These are phyloP conservation scores for Porites evermanni DNA, from an alignment of 92 coral and sea anemone genomes.

Conservation along the genomic window DNA sequence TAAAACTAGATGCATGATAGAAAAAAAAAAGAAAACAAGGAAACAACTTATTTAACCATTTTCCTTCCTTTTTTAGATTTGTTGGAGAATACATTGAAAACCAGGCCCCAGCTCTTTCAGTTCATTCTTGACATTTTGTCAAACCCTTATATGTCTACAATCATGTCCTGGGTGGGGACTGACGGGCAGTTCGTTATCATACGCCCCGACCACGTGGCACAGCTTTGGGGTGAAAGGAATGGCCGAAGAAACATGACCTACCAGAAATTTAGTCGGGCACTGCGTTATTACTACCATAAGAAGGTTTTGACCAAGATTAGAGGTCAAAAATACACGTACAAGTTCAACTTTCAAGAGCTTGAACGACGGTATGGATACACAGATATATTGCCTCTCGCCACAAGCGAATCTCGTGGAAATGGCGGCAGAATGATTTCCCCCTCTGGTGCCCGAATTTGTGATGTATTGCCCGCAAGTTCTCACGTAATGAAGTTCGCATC, in stretches of 20 bases:
- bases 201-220: background rate
- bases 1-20: too few relatives aligned
- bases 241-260: constrained; percentile 6
- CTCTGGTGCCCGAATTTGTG: background rate
- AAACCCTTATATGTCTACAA: background rate
- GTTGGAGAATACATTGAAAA: background rate
- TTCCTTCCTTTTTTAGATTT: background rate
- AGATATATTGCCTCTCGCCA: background rate
- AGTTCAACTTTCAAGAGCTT: background rate
- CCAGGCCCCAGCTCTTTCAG: constrained; percentile 1
- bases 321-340: constrained; percentile 2
- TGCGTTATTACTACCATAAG: constrained; percentile 27
- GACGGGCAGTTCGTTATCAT: constrained; percentile 8
- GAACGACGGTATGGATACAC: background rate
- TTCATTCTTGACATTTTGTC: constrained; percentile 5
- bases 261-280: background rate
- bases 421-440: background rate
- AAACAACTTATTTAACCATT: too few relatives aligned
- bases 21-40: too few relatives aligned
- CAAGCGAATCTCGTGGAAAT: background rate
- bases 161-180: constrained; percentile 17
- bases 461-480: too few relatives aligned
- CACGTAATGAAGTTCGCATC: too few relatives aligned
- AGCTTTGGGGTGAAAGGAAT: constrained; percentile 14
- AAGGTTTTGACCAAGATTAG: background rate